Evolutionary conservation across 1,140 invertebrate genomes (phyloP), one percentile per base, ranked within the genome.

Genomic region (Solenopsis fugax): DNA sequence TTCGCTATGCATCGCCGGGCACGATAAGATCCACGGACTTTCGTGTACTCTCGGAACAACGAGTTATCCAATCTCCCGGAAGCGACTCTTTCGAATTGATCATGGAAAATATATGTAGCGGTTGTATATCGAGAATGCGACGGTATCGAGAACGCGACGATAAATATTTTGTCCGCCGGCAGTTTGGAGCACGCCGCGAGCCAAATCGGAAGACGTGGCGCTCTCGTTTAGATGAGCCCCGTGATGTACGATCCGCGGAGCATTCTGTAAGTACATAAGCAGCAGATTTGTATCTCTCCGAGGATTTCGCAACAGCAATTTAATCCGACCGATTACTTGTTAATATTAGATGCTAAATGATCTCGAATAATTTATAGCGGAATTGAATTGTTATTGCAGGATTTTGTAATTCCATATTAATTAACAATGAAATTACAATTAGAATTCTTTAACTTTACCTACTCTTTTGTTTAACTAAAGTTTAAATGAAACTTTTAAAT

Each of bases 41-140:
- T 89, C 76, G 64, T 52, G 86, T 72, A 84, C 45, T 29, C 60
- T 58, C 56, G 85, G 80, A 90, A 90, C 88, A 91, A 90, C 87
- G 90, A 91, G 84, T 90, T 91, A 91, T 85, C 87, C 90, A 87
- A 90, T 91, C 87, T 90, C 89, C 54, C 52, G 62, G 62, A 88
- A 85, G 85, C 82, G 77, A 52, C 67, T 72, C 65, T 52, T 85
- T 60, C 64, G 78, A 91, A 58, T 88, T 80, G 89, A 85, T 91
- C 85, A 88, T 82, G 84, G 87, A 13, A 86, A 77, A 90, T 81
- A 37, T 73, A 86, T 77, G 37, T 58, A 34, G 50, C 2, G 34
- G 52, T 71, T 34, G 50, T 81, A 72, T 72, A 81, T 81, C 50
- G 65, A 48, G 16, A 69, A 78, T 65, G 60, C 78, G 65, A 82